These are phyloP conservation scores for Potamarius usumacintae DNA, from an alignment of 2,113 vertebrate species.

Conservation along the genomic window DNA sequence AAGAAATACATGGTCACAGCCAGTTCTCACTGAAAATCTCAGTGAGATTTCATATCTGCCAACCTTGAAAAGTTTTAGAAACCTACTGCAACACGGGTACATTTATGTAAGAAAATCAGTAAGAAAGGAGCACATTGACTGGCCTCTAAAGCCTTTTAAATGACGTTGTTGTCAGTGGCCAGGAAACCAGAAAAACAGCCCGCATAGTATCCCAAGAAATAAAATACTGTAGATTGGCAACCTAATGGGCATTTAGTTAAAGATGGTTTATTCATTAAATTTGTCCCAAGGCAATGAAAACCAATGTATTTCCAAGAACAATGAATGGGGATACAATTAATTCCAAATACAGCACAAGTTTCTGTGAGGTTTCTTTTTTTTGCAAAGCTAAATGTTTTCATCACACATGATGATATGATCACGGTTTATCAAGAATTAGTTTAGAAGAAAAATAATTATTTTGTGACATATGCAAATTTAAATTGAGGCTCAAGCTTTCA, in stretches of 20 bases:
- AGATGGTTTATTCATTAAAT: background rate
- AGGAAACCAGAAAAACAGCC: background rate
- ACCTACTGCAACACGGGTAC: background rate
- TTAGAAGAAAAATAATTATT: background rate
- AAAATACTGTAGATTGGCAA: background rate
- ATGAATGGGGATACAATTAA: background rate
- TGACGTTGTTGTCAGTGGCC: background rate
- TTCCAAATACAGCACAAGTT: background rate
- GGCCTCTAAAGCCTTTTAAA: background rate
- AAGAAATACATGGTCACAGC: constrained; percentile 49
- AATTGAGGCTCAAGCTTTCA: background rate
- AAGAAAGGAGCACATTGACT: background rate
- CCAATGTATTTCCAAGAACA: background rate
- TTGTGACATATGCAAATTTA: background rate
- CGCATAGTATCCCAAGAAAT: background rate
- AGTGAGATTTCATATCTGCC: background rate
- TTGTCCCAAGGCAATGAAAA: background rate
- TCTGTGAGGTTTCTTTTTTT: background rate
- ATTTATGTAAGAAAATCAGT: background rate
- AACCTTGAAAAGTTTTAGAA: constrained; percentile 3
- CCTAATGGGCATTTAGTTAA: background rate
- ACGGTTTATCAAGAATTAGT: background rate
- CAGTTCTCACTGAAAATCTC: constrained; percentile 19
- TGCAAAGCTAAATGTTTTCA: background rate
- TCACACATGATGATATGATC: background rate